Percentiles rank a stretch among this genome's conserved stretches.
Conservation (phyloP, 2,113 vertebrate genomes). For the Cyprinodon variegatus region DNA sequence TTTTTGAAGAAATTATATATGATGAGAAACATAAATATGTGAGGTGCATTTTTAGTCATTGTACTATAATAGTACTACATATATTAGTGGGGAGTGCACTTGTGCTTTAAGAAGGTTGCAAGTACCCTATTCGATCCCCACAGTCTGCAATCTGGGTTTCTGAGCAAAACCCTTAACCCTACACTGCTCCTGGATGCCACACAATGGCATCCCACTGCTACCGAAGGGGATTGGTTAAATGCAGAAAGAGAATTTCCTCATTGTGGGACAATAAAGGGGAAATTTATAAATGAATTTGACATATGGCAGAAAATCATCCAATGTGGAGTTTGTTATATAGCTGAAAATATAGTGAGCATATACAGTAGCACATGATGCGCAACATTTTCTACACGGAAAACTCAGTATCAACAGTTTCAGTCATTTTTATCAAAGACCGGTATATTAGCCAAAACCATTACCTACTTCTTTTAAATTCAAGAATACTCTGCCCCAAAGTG, state of each 20-base stretch:
- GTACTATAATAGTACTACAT: neutral
- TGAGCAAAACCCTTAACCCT: too few relatives aligned
- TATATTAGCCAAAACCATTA: conserved; percentile 69
- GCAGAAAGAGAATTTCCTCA: too few relatives aligned
- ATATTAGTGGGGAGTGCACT: too few relatives aligned
- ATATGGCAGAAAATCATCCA: conserved; percentile 27
- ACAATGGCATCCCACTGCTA: too few relatives aligned
- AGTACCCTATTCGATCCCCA: too few relatives aligned
- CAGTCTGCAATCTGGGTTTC: too few relatives aligned
- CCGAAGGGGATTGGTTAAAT: too few relatives aligned
- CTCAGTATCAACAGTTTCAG: conserved; percentile 55
- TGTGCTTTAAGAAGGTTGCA: too few relatives aligned
- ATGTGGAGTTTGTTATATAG: conserved; percentile 19
- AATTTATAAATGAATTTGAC: conserved; percentile 3
- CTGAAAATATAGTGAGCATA: conserved; percentile 48
- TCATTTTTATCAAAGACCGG: conserved; percentile 52
- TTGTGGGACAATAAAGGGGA: too few relatives aligned
- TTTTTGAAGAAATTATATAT: too few relatives aligned
- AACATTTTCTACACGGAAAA: conserved; percentile 50
- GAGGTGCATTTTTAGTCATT: neutral
- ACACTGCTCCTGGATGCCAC: too few relatives aligned
- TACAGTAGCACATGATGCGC: conserved; percentile 36
- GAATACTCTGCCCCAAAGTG: conserved; percentile 72
- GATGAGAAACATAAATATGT: neutral
- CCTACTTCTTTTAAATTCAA: conserved; percentile 66